Base-by-base conservation (phyloP, 2,888 invertebrate species). In the Pristionchus mayeri region DNA sequence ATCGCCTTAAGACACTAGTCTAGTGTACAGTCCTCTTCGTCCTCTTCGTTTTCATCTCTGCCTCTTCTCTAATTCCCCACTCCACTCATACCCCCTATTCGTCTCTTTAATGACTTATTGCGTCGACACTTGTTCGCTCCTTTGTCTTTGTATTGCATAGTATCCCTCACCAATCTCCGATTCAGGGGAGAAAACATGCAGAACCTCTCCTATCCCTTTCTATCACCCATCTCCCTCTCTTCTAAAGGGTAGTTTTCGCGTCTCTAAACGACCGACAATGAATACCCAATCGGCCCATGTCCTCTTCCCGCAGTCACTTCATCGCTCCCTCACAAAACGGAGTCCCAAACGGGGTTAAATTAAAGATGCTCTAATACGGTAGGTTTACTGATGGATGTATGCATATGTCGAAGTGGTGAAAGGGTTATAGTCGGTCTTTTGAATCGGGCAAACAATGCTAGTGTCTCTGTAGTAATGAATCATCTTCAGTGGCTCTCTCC, bases 401-500 rank as follows among this genome's bases (percentile, higher is more conserved):
- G 18, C 21, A 16, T 27, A 37, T 34, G 67, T 37, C n/a, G 21
- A 37, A 67, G 67, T 37, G 9, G n/a, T 67, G 67, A 67, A 67
- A 37, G 9, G 21, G 21, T 67, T 18, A 67, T 67, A 21, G 4
- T n/a, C 67, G 0, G 37, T 13, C 67, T 67, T 67, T 67, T 67
- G 67, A 67, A 67, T 67, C 18, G 37, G 60, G 60, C 60, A 18
- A 60, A 60, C 27, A 30, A 27, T 27, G 60, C 60, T 60, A n/a
- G 37, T 67, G 67, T 40, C 67, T 67, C 67, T 67, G 37, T 76
- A 76, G 76, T 76, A 76, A 76, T 76, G 44, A 76, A 76, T 76
- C 76, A 48, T 76, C 50, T 76, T 30, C 37, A 76, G 76, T 48
- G 2, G 13, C 50, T 24, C 76, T 16, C 76, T 76, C 76, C 48